These are phyloP conservation scores for Chloroclystis v-ata DNA, from an alignment of 2,888 invertebrate species.

Conservation along the genomic window DNA sequence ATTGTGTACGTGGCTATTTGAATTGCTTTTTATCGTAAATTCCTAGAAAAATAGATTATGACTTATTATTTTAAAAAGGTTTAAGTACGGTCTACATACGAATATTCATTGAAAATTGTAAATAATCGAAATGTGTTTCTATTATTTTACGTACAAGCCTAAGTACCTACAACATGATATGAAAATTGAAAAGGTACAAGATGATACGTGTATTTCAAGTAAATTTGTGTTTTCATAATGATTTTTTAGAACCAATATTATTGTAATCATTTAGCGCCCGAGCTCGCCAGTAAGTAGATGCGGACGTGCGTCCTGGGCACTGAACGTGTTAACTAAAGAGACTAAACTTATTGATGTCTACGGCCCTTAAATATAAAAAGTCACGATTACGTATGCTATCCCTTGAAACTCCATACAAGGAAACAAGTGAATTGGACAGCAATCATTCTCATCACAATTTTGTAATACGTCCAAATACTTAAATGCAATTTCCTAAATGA, in stretches of 20 bases:
- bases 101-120: slow-evolving; percentile 12
- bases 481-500: slow-evolving; percentile 64
- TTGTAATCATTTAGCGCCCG: too few species aligned
- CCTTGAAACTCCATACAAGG: not conserved
- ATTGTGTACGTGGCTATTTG: slow-evolving; percentile 28
- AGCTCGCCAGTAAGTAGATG: too few species aligned
- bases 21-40: slow-evolving; percentile 26
- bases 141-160: slow-evolving; percentile 58
- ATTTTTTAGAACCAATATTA: not conserved
- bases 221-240: slow-evolving; percentile 36
- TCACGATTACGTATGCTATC: too few species aligned
- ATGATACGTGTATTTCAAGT: slow-evolving; percentile 46
- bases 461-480: slow-evolving; percentile 52
- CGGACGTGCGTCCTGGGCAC: too few species aligned
- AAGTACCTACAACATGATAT: slow-evolving; percentile 65
- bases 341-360: too few species aligned
- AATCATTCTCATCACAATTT: slow-evolving; percentile 29
- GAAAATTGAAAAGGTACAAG: slow-evolving; percentile 58
- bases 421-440: slow-evolving; percentile 17
- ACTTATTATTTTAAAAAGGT: slow-evolving; percentile 14
- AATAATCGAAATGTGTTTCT: slow-evolving; percentile 37
- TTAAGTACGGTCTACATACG: slow-evolving; percentile 11
- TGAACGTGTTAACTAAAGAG: too few species aligned
- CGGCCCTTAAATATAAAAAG: slow-evolving; percentile 6
- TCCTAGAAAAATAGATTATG: slow-evolving; percentile 25